Conservation (phyloP, 2,113 vertebrate species). For the Podilymbus podiceps region DNA sequence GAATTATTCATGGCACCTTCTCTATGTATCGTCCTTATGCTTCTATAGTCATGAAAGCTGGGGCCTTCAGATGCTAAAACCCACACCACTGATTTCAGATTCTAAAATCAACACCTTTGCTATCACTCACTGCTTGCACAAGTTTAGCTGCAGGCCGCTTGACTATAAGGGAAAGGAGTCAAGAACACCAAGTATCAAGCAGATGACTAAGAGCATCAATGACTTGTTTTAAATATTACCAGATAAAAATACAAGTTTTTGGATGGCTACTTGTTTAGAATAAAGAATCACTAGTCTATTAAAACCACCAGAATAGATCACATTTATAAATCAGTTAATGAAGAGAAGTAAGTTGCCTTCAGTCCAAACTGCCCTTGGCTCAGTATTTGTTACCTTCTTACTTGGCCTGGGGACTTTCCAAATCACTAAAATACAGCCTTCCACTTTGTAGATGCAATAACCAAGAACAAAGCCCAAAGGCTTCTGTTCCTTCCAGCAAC, state of each 20-base stretch:
- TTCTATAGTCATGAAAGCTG: not conserved
- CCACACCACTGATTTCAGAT: not conserved
- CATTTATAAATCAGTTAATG: fast-evolving
- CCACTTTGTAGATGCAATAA: not conserved
- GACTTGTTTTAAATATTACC: not conserved
- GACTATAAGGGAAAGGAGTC: not conserved
- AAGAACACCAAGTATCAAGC: not conserved
- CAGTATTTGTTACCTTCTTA: not conserved
- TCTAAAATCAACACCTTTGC: not conserved
- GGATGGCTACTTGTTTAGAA: not conserved
- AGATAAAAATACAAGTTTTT: not conserved
- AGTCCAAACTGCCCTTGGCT: not conserved
- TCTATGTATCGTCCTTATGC: not conserved
- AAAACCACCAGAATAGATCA: not conserved
- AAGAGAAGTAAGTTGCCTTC: not conserved
- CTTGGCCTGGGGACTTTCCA: not conserved
- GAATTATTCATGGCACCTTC: not conserved
- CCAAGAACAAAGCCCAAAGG: not conserved
- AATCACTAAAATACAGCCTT: not conserved
- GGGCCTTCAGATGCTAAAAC: not conserved
- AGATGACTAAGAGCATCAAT: not conserved
- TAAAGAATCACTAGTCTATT: not conserved
- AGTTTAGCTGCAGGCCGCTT: not conserved
- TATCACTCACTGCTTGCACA: not conserved
- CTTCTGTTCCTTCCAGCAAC: not conserved